These are phyloP conservation scores for Plemyria rubiginata DNA, from an alignment of 2,888 invertebrate genomes.

Conservation along the genomic window DNA sequence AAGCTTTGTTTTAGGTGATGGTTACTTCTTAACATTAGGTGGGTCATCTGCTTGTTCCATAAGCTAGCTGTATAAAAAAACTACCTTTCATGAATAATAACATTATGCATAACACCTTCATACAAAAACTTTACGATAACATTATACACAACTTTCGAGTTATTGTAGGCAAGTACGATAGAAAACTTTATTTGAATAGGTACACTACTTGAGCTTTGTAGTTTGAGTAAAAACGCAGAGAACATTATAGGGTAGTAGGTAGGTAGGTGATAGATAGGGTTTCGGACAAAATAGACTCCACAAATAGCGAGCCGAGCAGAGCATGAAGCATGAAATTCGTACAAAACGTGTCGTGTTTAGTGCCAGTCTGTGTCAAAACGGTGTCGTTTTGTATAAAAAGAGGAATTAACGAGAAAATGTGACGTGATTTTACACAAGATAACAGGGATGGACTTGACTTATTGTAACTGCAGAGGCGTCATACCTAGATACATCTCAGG, in stretches of 20 bases:
- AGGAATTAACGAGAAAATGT: conserved; percentile 1
- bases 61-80: too few relatives aligned
- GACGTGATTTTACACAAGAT: not conserved
- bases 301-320: conserved; percentile 13
- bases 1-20: too few relatives aligned
- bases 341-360: conserved; percentile 12
- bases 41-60: too few relatives aligned
- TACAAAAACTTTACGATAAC: not conserved
- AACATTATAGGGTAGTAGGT: conserved; percentile 6
- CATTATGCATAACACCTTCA: too few relatives aligned
- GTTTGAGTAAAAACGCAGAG: conserved; percentile 5
- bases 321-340: conserved; percentile 22
- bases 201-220: not conserved
- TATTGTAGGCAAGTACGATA: not conserved
- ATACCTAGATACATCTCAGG: not conserved
- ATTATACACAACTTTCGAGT: not conserved
- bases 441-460: not conserved
- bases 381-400: not conserved
- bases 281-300: conserved; percentile 14
- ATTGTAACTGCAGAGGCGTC: not conserved
- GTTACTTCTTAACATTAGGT: too few relatives aligned
- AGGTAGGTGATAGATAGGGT: too few relatives aligned
- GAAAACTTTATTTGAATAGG: not conserved
- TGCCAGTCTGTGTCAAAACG: conserved; percentile 2
- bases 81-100: too few relatives aligned